Evolutionary conservation across 2,113 vertebrate genomes (phyloP), one percentile per base, ranked within the genome.

Genomic region (Loxodonta africana): DNA sequence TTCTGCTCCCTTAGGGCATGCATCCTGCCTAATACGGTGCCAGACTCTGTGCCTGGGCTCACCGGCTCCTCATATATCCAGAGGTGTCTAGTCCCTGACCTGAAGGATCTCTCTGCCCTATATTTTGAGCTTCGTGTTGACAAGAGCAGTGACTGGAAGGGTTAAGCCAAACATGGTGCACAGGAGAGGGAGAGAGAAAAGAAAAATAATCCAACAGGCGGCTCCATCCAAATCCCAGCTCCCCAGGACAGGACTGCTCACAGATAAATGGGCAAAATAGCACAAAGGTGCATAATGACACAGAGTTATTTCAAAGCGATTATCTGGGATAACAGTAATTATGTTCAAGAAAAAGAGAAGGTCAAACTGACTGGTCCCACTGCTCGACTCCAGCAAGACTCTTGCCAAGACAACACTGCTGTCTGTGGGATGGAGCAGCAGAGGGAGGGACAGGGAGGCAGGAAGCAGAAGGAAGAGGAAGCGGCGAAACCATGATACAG

Each of bases 261-360:
- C 57, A 65, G 95, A 93, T 69, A 97, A 98, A 98, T 82, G 97
- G 96, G 82, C 18, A 48, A 96, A 94, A 88, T 77, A 77, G 96
- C 95, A 62, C 12, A 17, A 93, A 97, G 96, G 88, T 93, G 96
- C 25, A 0, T 91, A 85, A 96, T 46, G 97, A 96, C 89, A 67
- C 63, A 8, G 20, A 88, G 88, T 95, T 80, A 97, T 98, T 98
- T 98, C 96, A 8, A 26, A 97, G 97, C 0, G 74, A 97, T 97
- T 97, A 94, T 73, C 90, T 97, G 92, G 98, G 97, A 98, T 97
- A 96, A 98, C 97, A 63, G 97, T 95, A 96, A 98, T 98, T 96
- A 97, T 0, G 4, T 90, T 62, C 95, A 92, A 97, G 98, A 97
- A 97, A 97, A 96, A 26, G 92, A 96, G 97, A 98, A 98, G 98